Conservation (phyloP, 2,113 vertebrate genomes). For the Acinonyx jubatus region DNA sequence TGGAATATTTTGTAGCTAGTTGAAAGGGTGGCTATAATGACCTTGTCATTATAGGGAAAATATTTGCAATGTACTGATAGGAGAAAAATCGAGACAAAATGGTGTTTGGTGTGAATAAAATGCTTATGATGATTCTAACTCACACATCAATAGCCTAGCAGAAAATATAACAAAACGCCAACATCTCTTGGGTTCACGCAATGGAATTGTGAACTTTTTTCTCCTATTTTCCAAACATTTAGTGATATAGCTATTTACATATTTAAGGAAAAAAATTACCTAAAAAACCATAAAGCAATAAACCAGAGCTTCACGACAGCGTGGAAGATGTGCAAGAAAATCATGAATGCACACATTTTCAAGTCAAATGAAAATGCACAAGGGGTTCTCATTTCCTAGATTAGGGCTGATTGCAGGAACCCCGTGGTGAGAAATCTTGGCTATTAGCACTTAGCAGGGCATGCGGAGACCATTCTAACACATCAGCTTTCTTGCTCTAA, state of each 20-base stretch:
- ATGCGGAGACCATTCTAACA: neutral
- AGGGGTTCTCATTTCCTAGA: neutral
- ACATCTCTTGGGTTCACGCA: neutral
- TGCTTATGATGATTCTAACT: neutral
- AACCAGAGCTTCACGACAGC: neutral
- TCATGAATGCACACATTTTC: neutral
- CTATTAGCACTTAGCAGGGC: neutral
- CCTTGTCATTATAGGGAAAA: neutral
- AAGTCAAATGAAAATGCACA: neutral
- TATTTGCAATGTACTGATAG: neutral
- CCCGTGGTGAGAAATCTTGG: neutral
- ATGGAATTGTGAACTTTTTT: neutral
- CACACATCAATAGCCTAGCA: neutral
- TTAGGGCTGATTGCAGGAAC: neutral
- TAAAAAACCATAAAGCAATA: constrained; percentile 1
- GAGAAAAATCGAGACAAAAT: neutral
- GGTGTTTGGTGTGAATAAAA: neutral
- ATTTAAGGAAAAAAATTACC: neutral
- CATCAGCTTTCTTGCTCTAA: neutral
- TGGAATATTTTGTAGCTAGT: neutral
- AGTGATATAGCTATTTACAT: constrained; percentile 25
- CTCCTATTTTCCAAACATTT: neutral
- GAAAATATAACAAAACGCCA: neutral
- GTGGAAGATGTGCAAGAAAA: constrained; percentile 32
- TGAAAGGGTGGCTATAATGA: neutral